phyloP scores from a whole-genome alignment of 2,113 vertebrate genomes.

The Aspiorhynchus laticeps region DNA sequence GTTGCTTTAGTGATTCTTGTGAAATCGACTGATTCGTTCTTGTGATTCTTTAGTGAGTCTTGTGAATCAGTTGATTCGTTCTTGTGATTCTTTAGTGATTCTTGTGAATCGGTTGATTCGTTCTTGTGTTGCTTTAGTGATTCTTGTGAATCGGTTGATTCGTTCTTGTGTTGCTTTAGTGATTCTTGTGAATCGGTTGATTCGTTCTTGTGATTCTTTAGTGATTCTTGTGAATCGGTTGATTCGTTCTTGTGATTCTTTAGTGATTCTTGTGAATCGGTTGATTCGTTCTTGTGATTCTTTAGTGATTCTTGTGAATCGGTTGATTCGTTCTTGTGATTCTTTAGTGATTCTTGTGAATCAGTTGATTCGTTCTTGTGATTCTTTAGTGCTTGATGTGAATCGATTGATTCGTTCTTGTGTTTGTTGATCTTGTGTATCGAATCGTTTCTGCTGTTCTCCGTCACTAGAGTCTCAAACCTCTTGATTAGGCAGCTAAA shows the following conservation, averaged over 20 bases:
- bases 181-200: neutral
- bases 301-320: neutral
- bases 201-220: neutral
- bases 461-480: constrained; percentile 77
- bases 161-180: neutral
- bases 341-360: constrained; percentile 29
- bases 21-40: neutral
- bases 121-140: neutral
- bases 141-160: neutral
- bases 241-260: neutral
- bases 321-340: neutral
- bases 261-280: neutral
- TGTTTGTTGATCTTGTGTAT: constrained; percentile 40
- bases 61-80: neutral
- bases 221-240: constrained; percentile 39
- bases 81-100: too few species aligned
- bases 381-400: neutral
- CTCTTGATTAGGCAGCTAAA: constrained; percentile 71
- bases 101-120: neutral
- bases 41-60: too few species aligned
- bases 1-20: too few species aligned
- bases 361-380: constrained; percentile 6
- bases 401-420: neutral
- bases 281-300: neutral
- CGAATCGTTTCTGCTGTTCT: constrained; percentile 62